A percentile compares a stretch with the other conserved stretches of the same genome.
Conservation (phyloP, 2,888 invertebrate species). For the Ennomos quercinarius region DNA sequence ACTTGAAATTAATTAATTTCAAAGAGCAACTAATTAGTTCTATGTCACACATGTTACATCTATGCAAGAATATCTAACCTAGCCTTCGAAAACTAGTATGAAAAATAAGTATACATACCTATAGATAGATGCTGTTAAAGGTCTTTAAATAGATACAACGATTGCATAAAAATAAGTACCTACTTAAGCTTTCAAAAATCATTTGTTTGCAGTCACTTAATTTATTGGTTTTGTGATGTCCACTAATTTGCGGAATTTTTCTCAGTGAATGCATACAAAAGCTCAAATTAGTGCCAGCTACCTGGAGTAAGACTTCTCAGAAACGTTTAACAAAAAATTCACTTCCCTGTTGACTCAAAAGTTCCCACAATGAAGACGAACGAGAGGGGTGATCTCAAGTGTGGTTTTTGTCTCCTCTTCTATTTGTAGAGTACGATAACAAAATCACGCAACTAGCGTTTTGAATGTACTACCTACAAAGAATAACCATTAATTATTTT, state of each 20-base stretch:
- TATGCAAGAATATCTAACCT: too few relatives aligned
- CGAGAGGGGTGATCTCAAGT: slow-evolving; percentile 79
- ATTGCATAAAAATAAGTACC: slow-evolving; percentile 14
- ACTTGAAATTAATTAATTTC: slow-evolving; percentile 18
- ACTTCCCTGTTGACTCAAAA: slow-evolving; percentile 68
- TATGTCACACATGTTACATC: neutral
- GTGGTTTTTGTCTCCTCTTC: slow-evolving; percentile 75
- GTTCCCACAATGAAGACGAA: slow-evolving; percentile 76
- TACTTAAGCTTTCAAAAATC: neutral
- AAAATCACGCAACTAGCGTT: slow-evolving; percentile 65
- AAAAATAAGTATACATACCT: too few relatives aligned
- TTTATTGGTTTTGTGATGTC: slow-evolving; percentile 27
- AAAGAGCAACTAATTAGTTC: neutral
- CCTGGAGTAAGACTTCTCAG: slow-evolving; percentile 71
- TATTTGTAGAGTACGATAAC: slow-evolving; percentile 76
- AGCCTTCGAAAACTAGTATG: too few relatives aligned
- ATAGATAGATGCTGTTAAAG: too few relatives aligned
- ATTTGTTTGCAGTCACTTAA: slow-evolving; percentile 13
- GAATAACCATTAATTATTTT: slow-evolving; percentile 19
- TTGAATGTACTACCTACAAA: slow-evolving; percentile 41
- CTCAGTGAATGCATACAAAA: slow-evolving; percentile 55
- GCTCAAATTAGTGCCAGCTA: slow-evolving; percentile 64
- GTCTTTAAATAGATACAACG: neutral
- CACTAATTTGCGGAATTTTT: slow-evolving; percentile 49
- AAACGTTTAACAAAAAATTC: slow-evolving; percentile 64